phyloP scores from a whole-genome alignment of 2,797 vertebrate genomes.

The Bradypodion pumilum region DNA sequence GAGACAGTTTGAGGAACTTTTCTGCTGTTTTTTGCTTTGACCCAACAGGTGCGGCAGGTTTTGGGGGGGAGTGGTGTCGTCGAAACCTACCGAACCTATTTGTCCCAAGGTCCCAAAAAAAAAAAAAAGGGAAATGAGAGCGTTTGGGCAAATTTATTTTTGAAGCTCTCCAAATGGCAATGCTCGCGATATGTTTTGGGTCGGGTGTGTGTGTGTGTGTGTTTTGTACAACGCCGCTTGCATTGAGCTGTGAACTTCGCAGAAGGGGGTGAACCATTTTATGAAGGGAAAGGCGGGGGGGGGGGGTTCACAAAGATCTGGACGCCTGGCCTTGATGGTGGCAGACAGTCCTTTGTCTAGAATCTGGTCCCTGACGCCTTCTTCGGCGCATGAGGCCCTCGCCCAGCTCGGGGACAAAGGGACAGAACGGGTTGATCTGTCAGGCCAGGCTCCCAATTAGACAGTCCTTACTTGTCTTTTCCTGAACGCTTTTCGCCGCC shows the following conservation, averaged over 20 bases:
- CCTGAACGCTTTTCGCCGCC: conserved; percentile 50
- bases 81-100: not conserved
- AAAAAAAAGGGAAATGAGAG: too few relatives aligned
- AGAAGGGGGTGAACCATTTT: conserved; percentile 75
- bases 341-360: conserved; percentile 82
- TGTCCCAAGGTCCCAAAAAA: not conserved
- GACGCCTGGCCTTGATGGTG: conserved; percentile 75
- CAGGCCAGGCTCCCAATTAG: conserved; percentile 76
- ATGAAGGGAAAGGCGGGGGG: conserved; percentile 54
- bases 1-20: too few relatives aligned
- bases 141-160: too few relatives aligned
- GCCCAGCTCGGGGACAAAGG: conserved; percentile 64
- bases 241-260: not conserved
- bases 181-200: too few relatives aligned
- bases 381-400: conserved; percentile 73
- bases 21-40: not conserved
- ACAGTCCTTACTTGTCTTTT: conserved; percentile 49
- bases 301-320: conserved; percentile 59
- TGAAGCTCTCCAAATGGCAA: too few relatives aligned
- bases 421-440: conserved; percentile 33
- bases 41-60: not conserved
- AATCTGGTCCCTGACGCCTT: conserved; percentile 82
- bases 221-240: too few relatives aligned
- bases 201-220: too few relatives aligned
- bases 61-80: not conserved